Conservation (phyloP, 2,797 vertebrate species). For the Ispidina picta region DNA sequence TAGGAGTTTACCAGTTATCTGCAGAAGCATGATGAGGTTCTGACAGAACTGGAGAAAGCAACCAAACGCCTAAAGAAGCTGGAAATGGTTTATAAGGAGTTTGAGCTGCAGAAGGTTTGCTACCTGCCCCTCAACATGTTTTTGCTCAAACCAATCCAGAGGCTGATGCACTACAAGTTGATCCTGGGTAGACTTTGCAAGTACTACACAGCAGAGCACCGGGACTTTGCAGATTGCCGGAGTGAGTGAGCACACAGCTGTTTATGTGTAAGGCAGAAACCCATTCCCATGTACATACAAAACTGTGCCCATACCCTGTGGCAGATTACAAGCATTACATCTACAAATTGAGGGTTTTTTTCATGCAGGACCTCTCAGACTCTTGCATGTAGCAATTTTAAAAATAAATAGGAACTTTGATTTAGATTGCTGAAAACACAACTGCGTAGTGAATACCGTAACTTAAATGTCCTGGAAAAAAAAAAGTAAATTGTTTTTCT, state of each 20-base stretch:
- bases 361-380: background rate
- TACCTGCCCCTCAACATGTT: conserved; percentile 95
- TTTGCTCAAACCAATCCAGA: conserved; percentile 94
- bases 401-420: background rate
- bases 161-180: conserved; percentile 93
- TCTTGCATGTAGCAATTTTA: background rate
- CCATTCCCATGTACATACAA: accelerated
- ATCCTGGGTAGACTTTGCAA: conserved; percentile 90
- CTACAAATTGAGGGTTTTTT: background rate
- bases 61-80: conserved; percentile 87
- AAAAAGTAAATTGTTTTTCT: background rate
- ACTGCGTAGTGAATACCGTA: background rate
- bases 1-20: conserved; percentile 89
- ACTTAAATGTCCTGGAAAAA: background rate
- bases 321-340: background rate
- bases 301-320: background rate
- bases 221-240: conserved; percentile 85
- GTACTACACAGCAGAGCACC: conserved; percentile 82
- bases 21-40: conserved; percentile 89
- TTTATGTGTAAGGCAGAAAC: background rate
- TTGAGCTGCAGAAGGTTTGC: conserved; percentile 97
- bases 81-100: conserved; percentile 90
- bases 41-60: conserved; percentile 91
- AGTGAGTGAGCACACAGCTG: conserved; percentile 77
- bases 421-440: background rate